Conservation (phyloP, 2,888 invertebrate species). For the Drosophila prostipennis region DNA sequence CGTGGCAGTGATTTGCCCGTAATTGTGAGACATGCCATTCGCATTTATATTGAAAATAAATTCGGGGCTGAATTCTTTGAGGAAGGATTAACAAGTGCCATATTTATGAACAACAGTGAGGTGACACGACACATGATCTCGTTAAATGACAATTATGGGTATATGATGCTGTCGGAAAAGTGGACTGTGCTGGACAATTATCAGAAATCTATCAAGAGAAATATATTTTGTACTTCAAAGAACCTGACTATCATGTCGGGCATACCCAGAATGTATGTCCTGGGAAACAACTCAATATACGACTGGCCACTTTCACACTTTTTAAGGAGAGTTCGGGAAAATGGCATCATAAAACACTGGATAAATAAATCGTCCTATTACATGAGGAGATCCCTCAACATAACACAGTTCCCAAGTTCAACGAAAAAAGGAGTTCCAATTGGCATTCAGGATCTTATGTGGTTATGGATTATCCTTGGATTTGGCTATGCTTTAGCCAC, state of each 20-base stretch:
- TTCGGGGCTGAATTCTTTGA: neutral
- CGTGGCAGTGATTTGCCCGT: constrained; percentile 8
- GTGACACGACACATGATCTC: neutral
- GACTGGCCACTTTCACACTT: neutral
- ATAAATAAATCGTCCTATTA: neutral
- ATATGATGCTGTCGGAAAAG: neutral
- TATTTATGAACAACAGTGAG: neutral
- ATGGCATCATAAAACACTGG: neutral
- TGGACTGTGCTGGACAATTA: rapidly evolving
- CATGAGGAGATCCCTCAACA: neutral
- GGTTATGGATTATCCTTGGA: neutral
- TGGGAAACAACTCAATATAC: constrained; percentile 2
- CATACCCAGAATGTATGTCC: neutral
- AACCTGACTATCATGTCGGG: neutral
- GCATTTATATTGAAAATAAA: neutral
- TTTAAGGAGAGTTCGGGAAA: neutral
- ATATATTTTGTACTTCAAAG: constrained; percentile 1
- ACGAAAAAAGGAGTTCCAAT: neutral
- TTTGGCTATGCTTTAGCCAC: neutral
- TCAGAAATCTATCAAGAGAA: neutral
- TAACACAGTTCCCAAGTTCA: neutral
- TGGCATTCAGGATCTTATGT: neutral
- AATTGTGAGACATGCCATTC: neutral
- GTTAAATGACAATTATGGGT: constrained; percentile 11
- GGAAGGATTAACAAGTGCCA: neutral